Evolutionary conservation across 2,113 vertebrate species (phyloP), one percentile per base, ranked within the genome.

Genomic region (Notechis scutatus): DNA sequence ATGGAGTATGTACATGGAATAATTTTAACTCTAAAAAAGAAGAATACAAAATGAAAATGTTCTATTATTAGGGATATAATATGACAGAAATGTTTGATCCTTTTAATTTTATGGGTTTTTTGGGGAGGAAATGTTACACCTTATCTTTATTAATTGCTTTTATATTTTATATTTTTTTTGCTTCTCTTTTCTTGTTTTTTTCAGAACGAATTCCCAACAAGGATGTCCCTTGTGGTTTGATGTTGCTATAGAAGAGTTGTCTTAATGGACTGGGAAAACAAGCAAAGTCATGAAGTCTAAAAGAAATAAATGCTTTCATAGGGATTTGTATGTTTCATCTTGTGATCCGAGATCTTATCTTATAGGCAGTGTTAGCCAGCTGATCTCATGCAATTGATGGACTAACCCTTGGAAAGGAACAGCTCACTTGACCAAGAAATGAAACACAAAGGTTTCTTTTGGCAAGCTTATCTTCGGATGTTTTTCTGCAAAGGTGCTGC

Each of bases 151-250:
- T 81, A 47, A 69, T 64, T 24, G 39, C 4, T 95, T 95, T 96
- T 54, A 96, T 87, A 24, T 92, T 96, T 61, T 87, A 95, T 61
- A 21, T 94, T 90, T 94, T 92, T 94, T 92, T 96, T 91, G 95
- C 93, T 91, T 96, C 90, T 97, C 81, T 92, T 96, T 93, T 90
- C 95, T 91, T 97, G 45, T 96, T 93, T 95, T 89, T 92, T 94
- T 61, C 96, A 98, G 98, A 97, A 96, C 0, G 98, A 98, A 95
- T 98, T 98, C 94, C 98, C 98, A 94, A 98, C 97, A 5, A 98
- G 98, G 94, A 98, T 98, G 98, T 98, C 98, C 92, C 98, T 98
- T 18, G 98, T 98, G 94, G 98, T 98, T 95, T 98, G 97, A 98
- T 95, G 94, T 91, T 95, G 90, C 91, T 96, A 90, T 94, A 92